Evolutionary conservation across 2,797 vertebrate genomes (phyloP), one percentile per base, ranked within the genome.

Genomic region (Pantherophis vulpinus): DNA sequence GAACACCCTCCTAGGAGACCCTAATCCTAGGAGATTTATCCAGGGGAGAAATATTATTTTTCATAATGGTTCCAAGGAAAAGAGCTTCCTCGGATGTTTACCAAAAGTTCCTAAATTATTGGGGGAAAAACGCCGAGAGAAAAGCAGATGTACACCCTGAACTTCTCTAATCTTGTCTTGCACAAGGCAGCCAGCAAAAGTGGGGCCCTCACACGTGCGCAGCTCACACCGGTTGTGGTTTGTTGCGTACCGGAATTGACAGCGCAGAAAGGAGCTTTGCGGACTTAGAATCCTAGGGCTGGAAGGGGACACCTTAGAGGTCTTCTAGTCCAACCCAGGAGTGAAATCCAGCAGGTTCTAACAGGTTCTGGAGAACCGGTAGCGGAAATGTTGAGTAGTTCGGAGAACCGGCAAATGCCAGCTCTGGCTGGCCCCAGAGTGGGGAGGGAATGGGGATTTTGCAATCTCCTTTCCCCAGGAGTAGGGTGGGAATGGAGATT

Each of bases 201-300:
- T 2, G 37, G 1, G 32, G 32, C 18, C 37, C 37, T 11, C 9
- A 8, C 20, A 4, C 2, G 1, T 1, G 9, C 0, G 8, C 74
- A 23, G 20, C 37, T 83, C 37, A 23, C 37, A 2, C 74, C 1
- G 74, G 74, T 23, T 23, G 32, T 42, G 8, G 74, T 16, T 32
- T 2, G 70, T 37, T 23, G 2, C 32, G 0, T 20, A 1, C 32
- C 3, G 32, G 18, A 47, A 23, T 10, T 42, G 18, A 23, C 0
- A 10, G 3, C 18, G 37, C 37, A 42, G 9, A 25, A 23, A 23
- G 37, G 23, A 79, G 74, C 14, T 70, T 74, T 32, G 16, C 2
- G 14, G 14, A 2, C 14, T 16, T 18, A 18, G n/a, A 16, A 70
- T 27, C 25, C 3, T 11, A 61, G 9, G 8, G 60, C 25, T 0